Base-by-base conservation (phyloP, 2,113 vertebrate genomes). In the Micromys minutus region DNA sequence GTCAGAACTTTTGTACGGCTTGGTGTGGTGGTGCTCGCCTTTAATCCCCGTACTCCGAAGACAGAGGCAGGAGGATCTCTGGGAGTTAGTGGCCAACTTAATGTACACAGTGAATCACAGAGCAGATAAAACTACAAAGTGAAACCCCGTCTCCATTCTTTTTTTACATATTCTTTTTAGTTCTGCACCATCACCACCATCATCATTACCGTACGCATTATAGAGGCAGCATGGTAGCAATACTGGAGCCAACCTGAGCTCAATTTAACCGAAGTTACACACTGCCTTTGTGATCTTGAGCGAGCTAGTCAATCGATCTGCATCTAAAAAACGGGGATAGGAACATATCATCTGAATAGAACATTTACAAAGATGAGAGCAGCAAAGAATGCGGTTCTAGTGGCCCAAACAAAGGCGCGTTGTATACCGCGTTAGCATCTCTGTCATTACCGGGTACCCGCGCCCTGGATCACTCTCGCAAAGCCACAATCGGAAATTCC, bases 301-400 rank as follows among this genome's bases (percentile, higher is more conserved):
- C 6, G 52, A 31, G 39, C 45, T 8, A 31, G 8, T 8, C 39
- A 26, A 55, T 29, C 65, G 22, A n/a, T 65, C 29, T 24, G 63
- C 3, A 34, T 5, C 9, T 24, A 3, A 39, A 61, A 67, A n/a
- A 24, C 4, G 16, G 11, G 39, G 10, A 2, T 21, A 59, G n/a
- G 24, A 69, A 76, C n/a, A 55, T 29, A 10, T 11, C 5, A 36
- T 7, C 52, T 6, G 3, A 50, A n/a, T 0, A 72, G 11, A 9
- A 17, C 72, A 47, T 45, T 59, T 19, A 26, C 0, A 45, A 9
- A 0, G 3, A 11, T 3, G 57, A 8, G 39, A 0, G 3, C 22
- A 9, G 11, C 11, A 4, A 24, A 16, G 71, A 34, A n/a, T 3
- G 52, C 10, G 0, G n/a, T 10, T 2, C 29, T 69, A 34, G 50